Base-by-base conservation (phyloP, 2,888 invertebrate genomes). In the Pyrochroa serraticornis region DNA sequence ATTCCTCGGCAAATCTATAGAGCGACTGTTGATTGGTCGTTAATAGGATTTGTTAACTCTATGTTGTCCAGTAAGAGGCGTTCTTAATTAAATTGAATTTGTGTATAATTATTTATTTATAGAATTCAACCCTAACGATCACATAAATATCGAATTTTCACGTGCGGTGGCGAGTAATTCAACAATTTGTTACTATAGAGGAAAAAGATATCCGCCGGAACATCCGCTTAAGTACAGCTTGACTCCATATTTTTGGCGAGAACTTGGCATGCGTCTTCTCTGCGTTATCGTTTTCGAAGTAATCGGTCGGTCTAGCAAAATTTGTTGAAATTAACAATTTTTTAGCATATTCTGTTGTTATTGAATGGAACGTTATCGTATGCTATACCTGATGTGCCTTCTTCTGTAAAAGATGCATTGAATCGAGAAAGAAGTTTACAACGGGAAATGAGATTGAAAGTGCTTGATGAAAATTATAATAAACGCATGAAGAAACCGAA, bases 241-340 rank as follows among this genome's bases (percentile, higher is more conserved):
- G 35, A 82, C 81, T 2, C 68, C 77, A 31, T 74, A 79, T 34
- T 84, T 82, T 75, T 88, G 86, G 85, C 82, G 82, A 61, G 76
- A 85, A 30, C 71, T 86, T 60, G 82, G 84, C 0, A 82, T 83
- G 31, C 74, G 84, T 67, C 78, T 87, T 30, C 80, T 82, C 1
- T 85, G 86, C 72, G 82, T 87, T 30, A 78, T 86, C 36, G 75
- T 84, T 8, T 88, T 87, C 78, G 85, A 86, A 82, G 86, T 85
- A 73, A 70, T 22, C 5, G 22, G 5, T 22, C 5, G 2, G 22
- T 3, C 5, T 22, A 22, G 5, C 22, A 22, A 22, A 22, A 2
- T 22, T 22, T 22, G 22, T 22, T 22, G 22, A n/a, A n/a, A n/a
- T n/a, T n/a, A n/a, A n/a, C n/a, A 34, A 7, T 46, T 47, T 72